Conservation (phyloP, 2,113 vertebrate genomes). For the Cyanistes caeruleus region DNA sequence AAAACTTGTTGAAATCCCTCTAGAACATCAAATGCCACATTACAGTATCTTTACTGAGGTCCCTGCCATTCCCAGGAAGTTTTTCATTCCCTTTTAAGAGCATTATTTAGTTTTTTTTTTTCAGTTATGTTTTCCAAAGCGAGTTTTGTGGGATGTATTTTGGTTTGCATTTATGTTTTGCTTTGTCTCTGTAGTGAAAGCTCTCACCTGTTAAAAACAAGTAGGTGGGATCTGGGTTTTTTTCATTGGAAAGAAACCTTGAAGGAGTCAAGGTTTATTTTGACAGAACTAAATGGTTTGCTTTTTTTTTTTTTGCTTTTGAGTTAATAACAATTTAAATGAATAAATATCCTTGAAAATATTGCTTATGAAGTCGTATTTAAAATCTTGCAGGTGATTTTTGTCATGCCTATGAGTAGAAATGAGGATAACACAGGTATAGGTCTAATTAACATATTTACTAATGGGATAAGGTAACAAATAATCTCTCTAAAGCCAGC, state of each 20-base stretch:
- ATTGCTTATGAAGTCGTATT: not conserved
- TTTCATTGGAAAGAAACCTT: not conserved
- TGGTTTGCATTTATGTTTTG: not conserved
- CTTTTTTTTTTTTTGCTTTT: not conserved
- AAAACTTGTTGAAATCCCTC: conserved; percentile 74
- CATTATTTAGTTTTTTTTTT: not conserved
- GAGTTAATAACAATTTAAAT: not conserved
- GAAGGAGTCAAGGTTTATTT: not conserved
- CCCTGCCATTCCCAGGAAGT: conserved; percentile 2
- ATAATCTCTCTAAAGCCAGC: not conserved
- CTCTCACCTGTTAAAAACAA: not conserved
- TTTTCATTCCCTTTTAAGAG: conserved; percentile 11
- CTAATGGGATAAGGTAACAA: not conserved
- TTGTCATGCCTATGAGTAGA: not conserved
- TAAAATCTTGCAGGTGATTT: not conserved
- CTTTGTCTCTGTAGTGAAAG: not conserved
- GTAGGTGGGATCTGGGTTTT: not conserved
- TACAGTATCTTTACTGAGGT: conserved; percentile 63
- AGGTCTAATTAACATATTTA: not conserved
- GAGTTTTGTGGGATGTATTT: not conserved
- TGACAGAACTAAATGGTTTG: not conserved
- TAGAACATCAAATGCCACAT: conserved; percentile 65
- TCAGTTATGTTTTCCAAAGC: not conserved
- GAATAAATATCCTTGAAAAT: not conserved
- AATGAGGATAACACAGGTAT: not conserved